Conservation (phyloP, 2,888 invertebrate species). For the Aporophyla lueneburgensis region DNA sequence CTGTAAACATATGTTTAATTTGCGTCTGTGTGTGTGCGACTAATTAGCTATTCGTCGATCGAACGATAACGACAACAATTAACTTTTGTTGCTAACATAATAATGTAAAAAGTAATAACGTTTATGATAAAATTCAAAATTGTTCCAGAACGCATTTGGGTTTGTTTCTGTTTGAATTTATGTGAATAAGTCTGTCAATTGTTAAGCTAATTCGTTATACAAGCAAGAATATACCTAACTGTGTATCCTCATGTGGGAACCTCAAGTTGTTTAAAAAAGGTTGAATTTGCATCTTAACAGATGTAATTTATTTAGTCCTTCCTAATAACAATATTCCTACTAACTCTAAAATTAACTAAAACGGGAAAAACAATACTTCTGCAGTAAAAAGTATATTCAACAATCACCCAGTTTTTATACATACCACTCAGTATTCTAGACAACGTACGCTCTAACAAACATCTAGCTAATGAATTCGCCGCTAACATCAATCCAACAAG, state of each 20-base stretch:
- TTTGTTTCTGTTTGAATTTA: conserved; percentile 20
- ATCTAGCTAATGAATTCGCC: conserved; percentile 50
- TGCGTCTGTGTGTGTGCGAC: conserved; percentile 62
- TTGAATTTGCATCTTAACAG: neutral
- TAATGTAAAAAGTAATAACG: conserved; percentile 69
- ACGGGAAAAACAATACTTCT: neutral
- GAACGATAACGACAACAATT: conserved; percentile 75
- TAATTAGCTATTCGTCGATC: conserved; percentile 76
- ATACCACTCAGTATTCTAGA: conserved; percentile 35
- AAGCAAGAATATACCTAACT: neutral
- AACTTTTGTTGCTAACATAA: conserved; percentile 72
- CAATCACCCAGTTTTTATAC: conserved; percentile 30
- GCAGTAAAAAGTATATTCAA: conserved; percentile 3
- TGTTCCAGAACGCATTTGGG: conserved; percentile 28
- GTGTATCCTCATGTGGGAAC: neutral
- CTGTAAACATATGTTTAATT: conserved; percentile 10
- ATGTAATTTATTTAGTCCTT: neutral
- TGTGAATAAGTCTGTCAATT: neutral
- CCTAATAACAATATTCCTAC: neutral
- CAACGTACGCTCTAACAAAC: conserved; percentile 36
- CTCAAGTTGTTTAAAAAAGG: neutral
- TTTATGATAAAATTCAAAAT: conserved; percentile 67
- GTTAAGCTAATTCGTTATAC: neutral
- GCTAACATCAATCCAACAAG: conserved; percentile 58
- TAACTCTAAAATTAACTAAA: neutral